A percentile compares a stretch with the other conserved stretches of the same genome.
Evolutionary conservation across 2,797 vertebrate species (phyloP).

Genomic region (Rhincodon typus): DNA sequence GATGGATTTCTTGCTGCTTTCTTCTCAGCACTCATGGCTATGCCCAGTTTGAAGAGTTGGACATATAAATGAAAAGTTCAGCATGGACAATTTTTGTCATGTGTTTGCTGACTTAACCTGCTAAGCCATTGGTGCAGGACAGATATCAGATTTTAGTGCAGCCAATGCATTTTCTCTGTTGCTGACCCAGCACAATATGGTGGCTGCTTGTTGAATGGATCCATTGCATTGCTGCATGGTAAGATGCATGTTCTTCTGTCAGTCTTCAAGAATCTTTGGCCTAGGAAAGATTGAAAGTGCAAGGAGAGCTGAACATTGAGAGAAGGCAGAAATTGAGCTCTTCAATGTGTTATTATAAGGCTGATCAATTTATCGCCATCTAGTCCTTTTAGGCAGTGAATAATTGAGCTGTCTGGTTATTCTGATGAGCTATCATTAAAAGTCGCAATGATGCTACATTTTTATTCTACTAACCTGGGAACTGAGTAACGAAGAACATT

Average conservation of each 20-base stretch:
- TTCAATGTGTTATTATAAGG: not conserved
- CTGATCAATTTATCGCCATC: not conserved
- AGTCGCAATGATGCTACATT: not conserved
- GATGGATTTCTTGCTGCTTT: too few species aligned
- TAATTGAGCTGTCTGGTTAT: not conserved
- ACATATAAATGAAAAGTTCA: not conserved
- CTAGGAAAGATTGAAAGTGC: not conserved
- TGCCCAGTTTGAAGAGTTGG: too few species aligned
- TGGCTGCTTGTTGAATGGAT: not conserved
- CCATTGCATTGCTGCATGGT: not conserved
- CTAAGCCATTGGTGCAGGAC: too few species aligned
- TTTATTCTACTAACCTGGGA: not conserved
- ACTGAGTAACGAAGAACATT: not conserved
- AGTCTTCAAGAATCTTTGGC: not conserved
- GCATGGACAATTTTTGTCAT: not conserved
- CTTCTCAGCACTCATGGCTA: too few species aligned
- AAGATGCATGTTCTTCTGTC: not conserved
- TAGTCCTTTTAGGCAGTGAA: not conserved
- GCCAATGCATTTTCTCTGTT: too few species aligned
- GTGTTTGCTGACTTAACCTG: not conserved
- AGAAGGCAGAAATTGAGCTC: not conserved
- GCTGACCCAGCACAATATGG: not conserved
- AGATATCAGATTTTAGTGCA: not conserved
- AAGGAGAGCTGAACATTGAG: not conserved
- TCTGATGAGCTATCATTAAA: not conserved